Percentiles rank a stretch among this genome's conserved stretches.
phyloP scores from a whole-genome alignment of 2,113 vertebrate genomes.

The Pygoscelis antarcticus region DNA sequence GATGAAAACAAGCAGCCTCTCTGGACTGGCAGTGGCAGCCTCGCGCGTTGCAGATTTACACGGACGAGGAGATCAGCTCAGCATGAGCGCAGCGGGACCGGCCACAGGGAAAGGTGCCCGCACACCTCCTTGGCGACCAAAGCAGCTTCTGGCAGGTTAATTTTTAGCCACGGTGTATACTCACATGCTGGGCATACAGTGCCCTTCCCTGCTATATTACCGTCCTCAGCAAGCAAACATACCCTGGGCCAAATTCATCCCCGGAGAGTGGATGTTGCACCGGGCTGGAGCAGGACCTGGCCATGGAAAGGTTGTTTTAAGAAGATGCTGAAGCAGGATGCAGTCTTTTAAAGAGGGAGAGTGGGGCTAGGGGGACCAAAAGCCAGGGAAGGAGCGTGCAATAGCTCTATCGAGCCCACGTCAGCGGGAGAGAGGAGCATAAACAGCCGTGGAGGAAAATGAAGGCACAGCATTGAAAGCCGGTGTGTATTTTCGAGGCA shows the following conservation, averaged over 20 bases:
- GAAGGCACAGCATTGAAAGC: constrained; percentile 47
- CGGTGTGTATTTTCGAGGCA: constrained; percentile 7
- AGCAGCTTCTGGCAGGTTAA: neutral
- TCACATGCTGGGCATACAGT: neutral
- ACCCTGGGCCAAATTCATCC: neutral
- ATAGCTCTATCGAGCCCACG: neutral
- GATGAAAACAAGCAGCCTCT: neutral
- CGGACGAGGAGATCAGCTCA: neutral
- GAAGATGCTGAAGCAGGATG: neutral
- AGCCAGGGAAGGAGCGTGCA: neutral
- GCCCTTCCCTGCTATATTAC: neutral
- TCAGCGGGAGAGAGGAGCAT: neutral
- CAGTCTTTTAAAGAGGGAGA: neutral
- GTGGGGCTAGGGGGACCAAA: neutral
- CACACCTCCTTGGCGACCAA: neutral
- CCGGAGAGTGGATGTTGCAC: accelerated
- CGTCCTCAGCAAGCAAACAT: neutral
- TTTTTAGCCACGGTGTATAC: neutral
- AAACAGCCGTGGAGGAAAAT: neutral
- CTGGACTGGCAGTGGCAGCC: neutral
- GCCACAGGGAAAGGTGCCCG: neutral
- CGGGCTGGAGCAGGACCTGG: neutral
- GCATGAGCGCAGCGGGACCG: accelerated
- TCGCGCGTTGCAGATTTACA: accelerated
- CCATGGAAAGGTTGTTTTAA: neutral